Conservation (phyloP, 2,888 invertebrate species). For the Orchesellides sinensis region DNA sequence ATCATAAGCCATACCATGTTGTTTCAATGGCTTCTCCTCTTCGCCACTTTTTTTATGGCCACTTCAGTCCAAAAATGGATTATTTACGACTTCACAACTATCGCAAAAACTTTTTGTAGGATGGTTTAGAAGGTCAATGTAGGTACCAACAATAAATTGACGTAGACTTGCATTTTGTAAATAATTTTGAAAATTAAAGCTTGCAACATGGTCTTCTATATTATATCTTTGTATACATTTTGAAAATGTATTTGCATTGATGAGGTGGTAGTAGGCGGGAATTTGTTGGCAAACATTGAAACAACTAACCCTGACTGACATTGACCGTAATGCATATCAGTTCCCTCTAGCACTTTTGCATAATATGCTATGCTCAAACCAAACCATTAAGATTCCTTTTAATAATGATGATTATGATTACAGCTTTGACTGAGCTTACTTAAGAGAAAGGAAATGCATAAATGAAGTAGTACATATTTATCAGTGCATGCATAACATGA, state of each 20-base stretch:
- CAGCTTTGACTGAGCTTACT: too few relatives aligned
- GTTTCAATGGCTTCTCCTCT: neutral
- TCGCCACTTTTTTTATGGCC: neutral
- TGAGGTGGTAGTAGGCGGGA: constrained; percentile 1
- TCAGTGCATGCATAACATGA: neutral
- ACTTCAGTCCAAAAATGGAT: constrained; percentile 44
- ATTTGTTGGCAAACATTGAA: constrained; percentile 33
- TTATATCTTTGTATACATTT: neutral
- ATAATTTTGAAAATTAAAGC: too few relatives aligned
- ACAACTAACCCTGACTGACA: constrained; percentile 42
- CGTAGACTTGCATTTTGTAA: too few relatives aligned
- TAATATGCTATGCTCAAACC: constrained; percentile 6
- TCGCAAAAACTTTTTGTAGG: constrained; percentile 39
- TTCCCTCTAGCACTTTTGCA: constrained; percentile 5
- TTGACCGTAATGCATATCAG: constrained; percentile 41
- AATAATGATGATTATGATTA: constrained; percentile 5
- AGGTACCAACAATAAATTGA: neutral
- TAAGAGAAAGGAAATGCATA: constrained; percentile 4
- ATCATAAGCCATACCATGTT: neutral
- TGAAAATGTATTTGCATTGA: neutral
- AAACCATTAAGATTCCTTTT: constrained; percentile 23
- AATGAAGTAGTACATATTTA: neutral
- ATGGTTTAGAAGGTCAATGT: constrained; percentile 37
- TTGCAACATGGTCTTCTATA: too few relatives aligned
- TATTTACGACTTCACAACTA: constrained; percentile 54